Evolutionary conservation across 2,113 vertebrate genomes (phyloP).

Genomic region (rat (Rattus norvegicus)): GRCr8 NC_086023.1:85513501-85514000

Average conservation of each 20-base stretch:
- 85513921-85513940: background rate
- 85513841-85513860: background rate
- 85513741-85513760: background rate
- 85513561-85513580: background rate
- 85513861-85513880: constrained; percentile 18
- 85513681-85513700: background rate
- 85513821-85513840: background rate
- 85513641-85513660: background rate
- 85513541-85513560: background rate
- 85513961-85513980: background rate
- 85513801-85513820: constrained; percentile 10
- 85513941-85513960: background rate
- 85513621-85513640: background rate
- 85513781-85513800: background rate
- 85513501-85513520: background rate
- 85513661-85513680: background rate
- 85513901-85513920: fast-evolving
- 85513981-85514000: background rate
- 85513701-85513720: background rate
- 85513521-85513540: no score
- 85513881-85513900: background rate
- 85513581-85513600: background rate
- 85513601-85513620: fast-evolving
- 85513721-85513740: background rate
- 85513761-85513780: background rate